A percentile compares a stretch with the other conserved stretches of the same genome.
phyloP scores from a whole-genome alignment of 2,113 vertebrate genomes.

The Pipa parva region DNA sequence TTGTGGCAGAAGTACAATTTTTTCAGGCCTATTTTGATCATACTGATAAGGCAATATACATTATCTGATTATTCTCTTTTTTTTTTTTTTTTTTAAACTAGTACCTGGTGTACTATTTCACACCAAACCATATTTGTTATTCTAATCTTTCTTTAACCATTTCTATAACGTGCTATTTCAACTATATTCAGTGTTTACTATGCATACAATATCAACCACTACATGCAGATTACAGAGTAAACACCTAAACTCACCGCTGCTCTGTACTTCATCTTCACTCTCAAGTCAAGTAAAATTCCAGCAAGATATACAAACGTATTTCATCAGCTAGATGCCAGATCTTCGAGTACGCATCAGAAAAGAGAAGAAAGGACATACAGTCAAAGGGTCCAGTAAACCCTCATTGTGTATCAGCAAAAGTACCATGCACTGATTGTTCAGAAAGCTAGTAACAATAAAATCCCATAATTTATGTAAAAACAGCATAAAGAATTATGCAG shows the following conservation, averaged over 20 bases:
- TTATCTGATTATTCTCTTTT: too few relatives aligned
- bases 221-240: not conserved
- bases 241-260: slow-evolving; percentile 49
- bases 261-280: slow-evolving; percentile 54
- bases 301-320: not conserved
- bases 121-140: too few relatives aligned
- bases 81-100: too few relatives aligned
- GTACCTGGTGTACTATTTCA: too few relatives aligned
- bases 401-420: not conserved
- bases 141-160: too few relatives aligned
- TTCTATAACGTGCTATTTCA: too few relatives aligned
- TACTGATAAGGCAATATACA: too few relatives aligned
- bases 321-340: slow-evolving; percentile 10
- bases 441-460: slow-evolving; percentile 2
- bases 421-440: too few relatives aligned
- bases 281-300: not conserved
- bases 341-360: slow-evolving; percentile 9
- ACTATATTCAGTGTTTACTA: not conserved
- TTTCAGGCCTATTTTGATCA: too few relatives aligned
- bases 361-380: not conserved
- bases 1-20: too few relatives aligned
- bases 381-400: not conserved
- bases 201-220: not conserved
- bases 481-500: not conserved
- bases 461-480: not conserved